Percentiles rank a stretch among this genome's conserved stretches.
Evolutionary conservation across 2,113 vertebrate genomes (phyloP).

Genomic region (Semnornis frantzii): DNA sequence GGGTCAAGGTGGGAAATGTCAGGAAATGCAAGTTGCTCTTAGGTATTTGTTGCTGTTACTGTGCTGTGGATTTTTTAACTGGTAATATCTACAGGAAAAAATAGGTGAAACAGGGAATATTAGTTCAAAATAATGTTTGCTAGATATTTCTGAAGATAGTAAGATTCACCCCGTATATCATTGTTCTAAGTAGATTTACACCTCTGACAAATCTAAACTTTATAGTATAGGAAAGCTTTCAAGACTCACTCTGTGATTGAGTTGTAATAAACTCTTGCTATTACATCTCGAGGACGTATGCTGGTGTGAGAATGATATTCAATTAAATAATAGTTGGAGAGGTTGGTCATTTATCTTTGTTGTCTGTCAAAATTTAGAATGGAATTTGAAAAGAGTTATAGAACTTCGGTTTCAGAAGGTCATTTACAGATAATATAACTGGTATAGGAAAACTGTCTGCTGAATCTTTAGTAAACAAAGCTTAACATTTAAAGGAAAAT

Average conservation of each 20-base stretch:
- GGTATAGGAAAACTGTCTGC: neutral
- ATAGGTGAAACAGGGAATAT: neutral
- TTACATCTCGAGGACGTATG: constrained; percentile 28
- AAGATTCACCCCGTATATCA: neutral
- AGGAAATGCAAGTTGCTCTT: neutral
- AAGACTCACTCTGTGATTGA: neutral
- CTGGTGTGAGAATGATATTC: constrained; percentile 28
- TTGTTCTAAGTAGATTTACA: neutral
- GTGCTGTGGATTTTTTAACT: neutral
- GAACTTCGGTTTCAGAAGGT: constrained; percentile 13
- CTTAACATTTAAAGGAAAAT: neutral
- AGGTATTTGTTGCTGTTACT: neutral
- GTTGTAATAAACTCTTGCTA: constrained; percentile 1
- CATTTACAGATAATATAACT: neutral
- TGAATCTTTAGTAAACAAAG: constrained; percentile 1
- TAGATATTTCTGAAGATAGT: neutral
- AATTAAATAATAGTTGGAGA: neutral
- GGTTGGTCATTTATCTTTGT: constrained; percentile 24
- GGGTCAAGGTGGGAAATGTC: neutral
- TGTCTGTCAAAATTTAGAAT: constrained; percentile 29
- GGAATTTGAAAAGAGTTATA: constrained; percentile 22
- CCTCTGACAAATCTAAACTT: neutral
- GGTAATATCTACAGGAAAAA: neutral
- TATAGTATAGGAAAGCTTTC: constrained; percentile 18
- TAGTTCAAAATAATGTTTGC: neutral